Conservation (phyloP, 2,888 invertebrate genomes). For the Lagria hirta region DNA sequence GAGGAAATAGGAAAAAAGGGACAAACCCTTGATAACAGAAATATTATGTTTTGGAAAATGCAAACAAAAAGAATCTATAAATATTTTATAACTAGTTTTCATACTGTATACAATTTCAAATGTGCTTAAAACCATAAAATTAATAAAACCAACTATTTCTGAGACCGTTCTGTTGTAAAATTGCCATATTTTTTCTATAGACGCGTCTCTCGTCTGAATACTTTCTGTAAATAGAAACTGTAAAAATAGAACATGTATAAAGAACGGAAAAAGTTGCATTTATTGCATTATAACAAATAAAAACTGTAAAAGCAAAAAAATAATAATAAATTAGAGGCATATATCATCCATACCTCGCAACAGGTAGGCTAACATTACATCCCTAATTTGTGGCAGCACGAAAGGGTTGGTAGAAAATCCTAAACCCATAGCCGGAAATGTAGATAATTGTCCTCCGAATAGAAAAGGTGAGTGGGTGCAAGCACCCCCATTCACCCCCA, state of each 20-base stretch:
- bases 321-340: slow-evolving; percentile 6
- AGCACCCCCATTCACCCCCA: slow-evolving; percentile 39
- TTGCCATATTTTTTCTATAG: slow-evolving; percentile 4
- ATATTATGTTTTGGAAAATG: no score
- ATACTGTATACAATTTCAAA: no score
- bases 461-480: slow-evolving; percentile 48
- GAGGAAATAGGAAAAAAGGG: no score
- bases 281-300: slow-evolving; percentile 5
- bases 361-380: slow-evolving; percentile 66
- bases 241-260: slow-evolving; percentile 10
- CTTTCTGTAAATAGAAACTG: slow-evolving; percentile 9
- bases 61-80: no score
- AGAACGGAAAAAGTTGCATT: slow-evolving; percentile 4
- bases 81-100: no score
- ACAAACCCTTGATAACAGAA: no score
- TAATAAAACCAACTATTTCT: no score
- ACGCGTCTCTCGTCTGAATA: slow-evolving; percentile 4
- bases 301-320: slow-evolving; percentile 2
- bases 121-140: no score
- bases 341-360: slow-evolving; percentile 60
- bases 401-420: slow-evolving; percentile 56
- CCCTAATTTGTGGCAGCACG: slow-evolving; percentile 61
- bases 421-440: slow-evolving; percentile 44
- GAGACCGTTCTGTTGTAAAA: no score
- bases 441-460: slow-evolving; percentile 37